Base-by-base conservation (phyloP, 2,797 vertebrate species). In the Betta splendens region DNA sequence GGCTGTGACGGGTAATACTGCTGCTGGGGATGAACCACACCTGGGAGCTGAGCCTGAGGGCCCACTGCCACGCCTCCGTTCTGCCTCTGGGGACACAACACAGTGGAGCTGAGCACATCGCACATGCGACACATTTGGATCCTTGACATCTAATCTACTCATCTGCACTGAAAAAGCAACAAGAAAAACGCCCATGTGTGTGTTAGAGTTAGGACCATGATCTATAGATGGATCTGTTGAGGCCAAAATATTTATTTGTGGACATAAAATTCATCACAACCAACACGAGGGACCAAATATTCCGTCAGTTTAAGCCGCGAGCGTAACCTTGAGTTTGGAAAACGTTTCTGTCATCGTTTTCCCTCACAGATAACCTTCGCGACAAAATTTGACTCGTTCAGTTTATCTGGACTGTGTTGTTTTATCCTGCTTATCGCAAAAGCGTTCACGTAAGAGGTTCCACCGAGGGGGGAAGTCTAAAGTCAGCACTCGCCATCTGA, bases 1-100 rank as follows among this genome's bases (percentile, higher is more conserved):
- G 81, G 79, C 87, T 94, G 89, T 15, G 92, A 92, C 2, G 86
- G 94, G 81, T 90, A 94, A 65, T 73, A 85, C 84, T 94, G 90
- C 56, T 80, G 59, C 69, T 81, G 63, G 57, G 87, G 89, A 87
- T 94, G 86, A 47, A 93, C 93, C 64, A 89, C 91, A 0, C 84
- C 94, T 6, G 90, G 89, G 61, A 89, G 87, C 63, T 91, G 92
- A 67, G 84, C 86, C 38, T 94, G 94, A 62, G 92, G 92, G 0
- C 90, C 91, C 49, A 90, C 16, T 21, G 79, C 74, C 1, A 89
- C 35, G 0, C 88, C 86, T 5, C 92, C 92, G 54, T 69, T 81
- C 26, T 90, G 93, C 68, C 93, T 95, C 96, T 95, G 89, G 31
- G 70, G 18, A 81, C 16, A 81, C 21, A 69, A 26, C 22, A 59